Percentiles rank a stretch among this genome's conserved stretches.
phyloP scores from a whole-genome alignment of 2,888 invertebrate genomes.

The Euplagia quadripunctaria region DNA sequence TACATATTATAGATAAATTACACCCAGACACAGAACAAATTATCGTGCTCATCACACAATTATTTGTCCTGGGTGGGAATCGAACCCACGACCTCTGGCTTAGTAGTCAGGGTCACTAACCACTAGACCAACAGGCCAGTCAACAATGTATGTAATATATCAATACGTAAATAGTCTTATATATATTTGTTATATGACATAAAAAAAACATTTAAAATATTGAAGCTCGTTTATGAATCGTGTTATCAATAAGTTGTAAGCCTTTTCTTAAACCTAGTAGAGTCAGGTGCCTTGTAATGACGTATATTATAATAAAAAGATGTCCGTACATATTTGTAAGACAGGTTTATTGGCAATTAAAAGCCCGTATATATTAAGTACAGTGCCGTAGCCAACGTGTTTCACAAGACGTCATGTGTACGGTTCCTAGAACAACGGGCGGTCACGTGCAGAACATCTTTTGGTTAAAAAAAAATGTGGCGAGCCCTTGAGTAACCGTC shows the following conservation, averaged over 20 bases:
- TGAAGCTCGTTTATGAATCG: neutral
- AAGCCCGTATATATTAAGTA: conserved; percentile 42
- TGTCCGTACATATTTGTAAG: conserved; percentile 25
- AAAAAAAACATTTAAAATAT: no score
- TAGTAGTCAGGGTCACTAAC: no score
- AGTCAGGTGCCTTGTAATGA: neutral
- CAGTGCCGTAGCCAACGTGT: conserved; percentile 26
- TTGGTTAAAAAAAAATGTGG: conserved; percentile 63
- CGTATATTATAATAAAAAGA: conserved; percentile 20
- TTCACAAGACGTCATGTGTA: conserved; percentile 71
- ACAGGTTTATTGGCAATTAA: conserved; percentile 49
- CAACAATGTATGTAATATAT: no score
- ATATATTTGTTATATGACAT: neutral
- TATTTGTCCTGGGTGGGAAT: no score
- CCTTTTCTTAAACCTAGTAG: neutral
- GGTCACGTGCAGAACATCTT: conserved; percentile 75
- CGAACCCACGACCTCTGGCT: no score
- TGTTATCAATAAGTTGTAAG: neutral
- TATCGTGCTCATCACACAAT: no score
- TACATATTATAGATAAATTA: no score
- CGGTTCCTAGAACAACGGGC: conserved; percentile 76
- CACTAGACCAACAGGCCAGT: no score
- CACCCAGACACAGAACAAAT: no score
- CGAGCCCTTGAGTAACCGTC: conserved; percentile 61
- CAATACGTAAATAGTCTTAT: neutral